Evolutionary conservation across 1,140 invertebrate species (phyloP).

Genomic region (Argopecten irradians): DNA sequence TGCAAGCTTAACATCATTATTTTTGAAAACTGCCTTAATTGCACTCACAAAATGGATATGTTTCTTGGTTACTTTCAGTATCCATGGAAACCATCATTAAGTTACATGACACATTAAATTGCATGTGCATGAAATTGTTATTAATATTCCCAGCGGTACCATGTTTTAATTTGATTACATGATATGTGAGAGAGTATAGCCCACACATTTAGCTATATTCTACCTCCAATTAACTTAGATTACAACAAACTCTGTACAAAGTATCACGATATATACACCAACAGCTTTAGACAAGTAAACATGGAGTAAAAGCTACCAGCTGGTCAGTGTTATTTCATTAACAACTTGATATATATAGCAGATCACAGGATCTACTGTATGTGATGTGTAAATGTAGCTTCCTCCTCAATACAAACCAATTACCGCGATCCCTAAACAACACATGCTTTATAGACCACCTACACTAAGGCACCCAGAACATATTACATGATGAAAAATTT

Average conservation of each 20-base stretch:
- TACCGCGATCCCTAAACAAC: background rate
- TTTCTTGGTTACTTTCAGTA: too few species aligned
- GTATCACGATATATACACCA: background rate
- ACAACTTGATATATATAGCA: background rate
- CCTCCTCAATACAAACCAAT: background rate
- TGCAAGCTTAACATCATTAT: too few species aligned
- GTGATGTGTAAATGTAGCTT: background rate
- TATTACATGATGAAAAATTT: background rate
- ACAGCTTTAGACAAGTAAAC: background rate
- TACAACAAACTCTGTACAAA: background rate
- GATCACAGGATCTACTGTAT: background rate
- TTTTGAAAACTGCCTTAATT: too few species aligned
- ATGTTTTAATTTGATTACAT: background rate
- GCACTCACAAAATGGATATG: too few species aligned
- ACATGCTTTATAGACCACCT: background rate
- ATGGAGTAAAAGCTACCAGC: background rate
- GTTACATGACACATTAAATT: too few species aligned
- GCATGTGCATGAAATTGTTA: too few species aligned
- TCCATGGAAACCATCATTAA: too few species aligned
- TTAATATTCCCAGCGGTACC: too few species aligned
- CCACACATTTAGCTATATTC: background rate
- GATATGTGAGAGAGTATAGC: background rate
- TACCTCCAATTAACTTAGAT: background rate
- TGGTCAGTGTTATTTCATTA: slow-evolving; percentile 2
- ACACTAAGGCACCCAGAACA: background rate